Evolutionary conservation across 2,888 invertebrate genomes (phyloP), one percentile per base, ranked within the genome.

Genomic region (Pheosia tremula): DNA sequence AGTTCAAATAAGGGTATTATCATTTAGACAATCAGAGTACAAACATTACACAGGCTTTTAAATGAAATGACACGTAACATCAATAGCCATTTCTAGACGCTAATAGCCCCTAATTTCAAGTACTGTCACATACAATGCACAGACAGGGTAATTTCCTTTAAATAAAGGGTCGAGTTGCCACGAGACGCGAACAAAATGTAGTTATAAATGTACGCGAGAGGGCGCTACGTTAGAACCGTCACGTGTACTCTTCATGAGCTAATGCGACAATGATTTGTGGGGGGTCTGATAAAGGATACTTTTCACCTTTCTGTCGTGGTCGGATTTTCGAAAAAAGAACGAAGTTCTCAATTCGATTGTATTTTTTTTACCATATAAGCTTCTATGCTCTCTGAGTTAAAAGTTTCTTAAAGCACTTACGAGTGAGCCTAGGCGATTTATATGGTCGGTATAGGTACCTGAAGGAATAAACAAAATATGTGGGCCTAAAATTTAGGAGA

Each of bases 171-270:
- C 70, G 77, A 77, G 74, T 75, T 76, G 78, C 79, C 74, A 77
- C 77, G 76, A 82, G 82, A 79, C 82, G 73, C 75, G 71, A 75
- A 74, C 79, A 83, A 84, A 86, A 86, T 83, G 82, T 83, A 83
- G 84, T 86, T 86, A 83, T 83, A 82, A 84, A 86, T 83, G 80
- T 80, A 79, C 79, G 71, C 70, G 71, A 69, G 62, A 66, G 73
- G 64, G 67, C 71, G 74, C 66, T 64, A 75, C 61, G 81, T 76
- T 79, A 79, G 81, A 77, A 38, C 68, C 72, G 69, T 75, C 75
- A 75, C 75, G 74, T 69, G 71, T 69, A 72, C 71, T 69, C 73
- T 74, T 75, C 59, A 50, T 57, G 67, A 37, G 65, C 72, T 55
- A 68, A 70, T 57, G 69, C 72, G 60, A 60, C 81, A 57, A 63